Conservation (phyloP, 2,888 invertebrate genomes). For the Philhelius pedissequus region DNA sequence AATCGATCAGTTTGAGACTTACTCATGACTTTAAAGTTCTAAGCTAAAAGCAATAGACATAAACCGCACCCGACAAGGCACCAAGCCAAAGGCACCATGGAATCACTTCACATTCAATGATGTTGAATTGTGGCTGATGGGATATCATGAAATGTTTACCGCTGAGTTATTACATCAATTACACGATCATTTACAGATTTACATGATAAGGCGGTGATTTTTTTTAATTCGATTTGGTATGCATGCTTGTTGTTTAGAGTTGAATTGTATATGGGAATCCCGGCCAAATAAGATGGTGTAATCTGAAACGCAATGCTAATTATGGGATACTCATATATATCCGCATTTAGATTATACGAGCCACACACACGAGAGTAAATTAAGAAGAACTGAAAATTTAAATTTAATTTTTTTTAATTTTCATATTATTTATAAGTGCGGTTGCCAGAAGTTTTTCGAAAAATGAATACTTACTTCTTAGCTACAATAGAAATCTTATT, state of each 20-base stretch:
- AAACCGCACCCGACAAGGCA: not conserved
- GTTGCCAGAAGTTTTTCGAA: no score
- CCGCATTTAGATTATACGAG: not conserved
- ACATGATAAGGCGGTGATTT: slow-evolving; percentile 36
- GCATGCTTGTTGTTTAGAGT: not conserved
- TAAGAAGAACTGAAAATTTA: no score
- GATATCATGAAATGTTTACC: slow-evolving; percentile 39
- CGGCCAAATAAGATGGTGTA: slow-evolving; percentile 20
- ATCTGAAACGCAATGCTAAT: not conserved
- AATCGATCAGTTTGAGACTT: slow-evolving; percentile 51
- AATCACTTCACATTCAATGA: not conserved
- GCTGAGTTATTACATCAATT: slow-evolving; percentile 64
- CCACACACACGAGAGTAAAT: no score
- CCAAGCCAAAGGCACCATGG: no score
- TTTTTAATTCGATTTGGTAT: not conserved
- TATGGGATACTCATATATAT: not conserved
- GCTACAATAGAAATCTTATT: no score
- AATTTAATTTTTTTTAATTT: no score
- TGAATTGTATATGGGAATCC: slow-evolving; percentile 53
- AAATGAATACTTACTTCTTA: no score
- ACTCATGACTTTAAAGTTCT: not conserved
- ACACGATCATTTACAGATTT: slow-evolving; percentile 38
- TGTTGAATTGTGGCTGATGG: slow-evolving; percentile 1
- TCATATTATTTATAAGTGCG: no score
- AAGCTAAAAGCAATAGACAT: not conserved